A percentile compares a stretch with the other conserved stretches of the same genome.
Evolutionary conservation across 2,888 invertebrate species (phyloP).

Genomic region (Drosophila austrosaltans): DNA sequence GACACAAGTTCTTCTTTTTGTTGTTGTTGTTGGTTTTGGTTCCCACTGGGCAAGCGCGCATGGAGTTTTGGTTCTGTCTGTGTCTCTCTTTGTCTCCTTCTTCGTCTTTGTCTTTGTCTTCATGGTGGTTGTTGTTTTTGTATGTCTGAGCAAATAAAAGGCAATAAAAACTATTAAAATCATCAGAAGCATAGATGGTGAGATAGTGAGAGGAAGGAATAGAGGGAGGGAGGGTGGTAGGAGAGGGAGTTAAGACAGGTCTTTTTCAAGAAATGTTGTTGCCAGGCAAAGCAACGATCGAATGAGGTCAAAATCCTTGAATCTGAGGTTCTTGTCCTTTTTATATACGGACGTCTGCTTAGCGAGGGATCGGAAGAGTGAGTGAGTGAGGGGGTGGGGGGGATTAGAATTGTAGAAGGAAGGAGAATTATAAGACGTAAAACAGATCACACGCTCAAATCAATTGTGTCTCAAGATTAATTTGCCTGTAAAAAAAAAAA

Average conservation of each 20-base stretch:
- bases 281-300: constrained; percentile 52
- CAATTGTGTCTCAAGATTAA: constrained; percentile 14
- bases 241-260: constrained; percentile 34
- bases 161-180: constrained; percentile 52
- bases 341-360: too few species aligned
- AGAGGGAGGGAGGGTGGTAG: background rate
- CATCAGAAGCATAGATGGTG: constrained; percentile 21
- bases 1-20: too few species aligned
- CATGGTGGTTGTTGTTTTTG: background rate
- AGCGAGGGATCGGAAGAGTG: too few species aligned
- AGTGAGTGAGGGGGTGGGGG: background rate
- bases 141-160: constrained; percentile 56
- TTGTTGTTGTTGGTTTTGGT: constrained; percentile 14
- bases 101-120: constrained; percentile 16
- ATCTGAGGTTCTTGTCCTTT: constrained; percentile 80
- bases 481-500: constrained; percentile 1
- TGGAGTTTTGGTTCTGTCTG: constrained; percentile 27
- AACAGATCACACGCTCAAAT: background rate
- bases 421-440: background rate
- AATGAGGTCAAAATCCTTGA: constrained; percentile 82
- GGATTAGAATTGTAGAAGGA: constrained; percentile 2
- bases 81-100: constrained; percentile 26
- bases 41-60: constrained; percentile 33
- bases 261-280: constrained; percentile 60
- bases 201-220: background rate